Evolutionary conservation across 2,888 invertebrate species (phyloP).

Genomic region (Pollenia labialis): DNA sequence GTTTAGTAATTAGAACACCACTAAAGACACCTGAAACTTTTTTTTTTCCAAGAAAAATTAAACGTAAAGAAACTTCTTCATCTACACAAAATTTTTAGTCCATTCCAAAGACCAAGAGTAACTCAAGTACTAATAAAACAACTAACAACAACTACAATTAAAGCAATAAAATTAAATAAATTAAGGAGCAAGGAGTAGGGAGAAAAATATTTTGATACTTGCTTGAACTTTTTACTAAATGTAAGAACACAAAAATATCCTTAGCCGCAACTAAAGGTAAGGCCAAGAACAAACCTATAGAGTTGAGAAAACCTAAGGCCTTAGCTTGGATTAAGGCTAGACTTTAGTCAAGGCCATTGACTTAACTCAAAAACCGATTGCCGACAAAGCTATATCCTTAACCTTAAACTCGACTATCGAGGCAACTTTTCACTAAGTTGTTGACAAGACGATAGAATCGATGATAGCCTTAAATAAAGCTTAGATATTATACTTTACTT

Average conservation of each 20-base stretch:
- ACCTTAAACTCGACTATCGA: too few species aligned
- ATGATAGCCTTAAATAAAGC: too few species aligned
- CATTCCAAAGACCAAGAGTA: conserved; percentile 5
- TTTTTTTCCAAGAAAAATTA: background rate
- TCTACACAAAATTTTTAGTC: conserved; percentile 4
- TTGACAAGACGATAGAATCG: too few species aligned
- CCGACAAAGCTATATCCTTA: too few species aligned
- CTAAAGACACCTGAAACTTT: conserved; percentile 74
- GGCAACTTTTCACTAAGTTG: too few species aligned
- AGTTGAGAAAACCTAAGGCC: too few species aligned
- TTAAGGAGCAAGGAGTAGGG: background rate
- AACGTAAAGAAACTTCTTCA: conserved; percentile 13
- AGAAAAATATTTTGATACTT: background rate
- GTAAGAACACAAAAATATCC: too few species aligned
- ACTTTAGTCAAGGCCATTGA: background rate
- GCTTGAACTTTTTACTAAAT: too few species aligned
- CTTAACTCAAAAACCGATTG: too few species aligned
- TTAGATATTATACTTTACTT: too few species aligned
- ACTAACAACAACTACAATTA: conserved; percentile 56
- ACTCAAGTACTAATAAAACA: conserved; percentile 45
- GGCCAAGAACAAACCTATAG: too few species aligned
- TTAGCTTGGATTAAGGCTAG: background rate
- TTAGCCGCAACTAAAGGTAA: too few species aligned
- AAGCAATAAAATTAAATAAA: conserved; percentile 48
- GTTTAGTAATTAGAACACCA: conserved; percentile 75